Base-by-base conservation (phyloP, 2,888 invertebrate species). In the Cataglyphis livida region DNA sequence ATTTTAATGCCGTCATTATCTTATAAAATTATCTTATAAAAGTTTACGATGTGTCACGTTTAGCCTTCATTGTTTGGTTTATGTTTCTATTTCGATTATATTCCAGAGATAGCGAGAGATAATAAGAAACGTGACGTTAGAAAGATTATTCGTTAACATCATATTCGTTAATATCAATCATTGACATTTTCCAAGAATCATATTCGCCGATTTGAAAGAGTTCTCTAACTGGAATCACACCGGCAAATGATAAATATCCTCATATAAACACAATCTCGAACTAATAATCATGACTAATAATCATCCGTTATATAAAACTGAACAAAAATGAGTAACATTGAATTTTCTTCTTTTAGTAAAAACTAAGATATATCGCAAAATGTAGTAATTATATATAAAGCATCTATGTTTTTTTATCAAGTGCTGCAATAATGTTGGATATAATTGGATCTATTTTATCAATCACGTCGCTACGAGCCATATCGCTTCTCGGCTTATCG, bases 101-200 rank as follows among this genome's bases (percentile, higher is more conserved):
- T 21, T 21, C 4, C 10, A 32, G 35, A 59, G 21, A 21, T 51
- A 6, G 21, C 66, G 25, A 18, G 18, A n/a, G 9, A 0, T 1
- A 3, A 44, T 12, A 59, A 59, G 70, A 78, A 78, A 75, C 57
- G 38, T 28, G 32, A 21, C 21, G 57, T 59, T 54, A 61, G 35
- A 59, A 59, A 44, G 44, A 79, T 44, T 25, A 35, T 44, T n/a
- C 71, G 73, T 78, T 71, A 57, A 59, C 35, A 78, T 79, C 21
- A 21, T 21, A 21, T 21, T 21, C 21, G 21, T 21, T 71, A 79
- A 59, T 18, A 7, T 79, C 21, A 32, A 71, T 44, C 59, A 48
- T 71, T 79, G 78, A 71, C 78, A 79, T 79, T 79, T 71, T 35
- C 41, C 32, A n/a, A 44, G 78, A 59, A 61, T 59, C 41, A 78